These are phyloP conservation scores for Tortrix viridana DNA, from an alignment of 2,888 invertebrate genomes.

Conservation along the genomic window DNA sequence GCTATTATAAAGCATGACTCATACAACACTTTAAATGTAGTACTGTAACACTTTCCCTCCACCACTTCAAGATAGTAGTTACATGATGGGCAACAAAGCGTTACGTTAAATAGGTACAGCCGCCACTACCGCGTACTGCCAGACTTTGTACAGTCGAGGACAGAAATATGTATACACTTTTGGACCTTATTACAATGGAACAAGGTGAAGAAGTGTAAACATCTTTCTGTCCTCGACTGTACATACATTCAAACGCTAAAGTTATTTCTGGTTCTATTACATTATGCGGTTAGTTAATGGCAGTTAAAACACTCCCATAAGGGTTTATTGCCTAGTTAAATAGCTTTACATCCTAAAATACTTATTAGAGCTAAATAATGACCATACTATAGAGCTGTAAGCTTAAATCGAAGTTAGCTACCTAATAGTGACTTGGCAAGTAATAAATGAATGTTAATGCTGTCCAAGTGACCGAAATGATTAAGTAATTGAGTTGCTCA, in stretches of 20 bases:
- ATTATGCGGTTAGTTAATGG: constrained; percentile 15
- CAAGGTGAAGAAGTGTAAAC: too few relatives aligned
- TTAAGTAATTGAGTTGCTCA: constrained; percentile 11
- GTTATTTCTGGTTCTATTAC: constrained; percentile 28
- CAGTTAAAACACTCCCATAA: constrained; percentile 2
- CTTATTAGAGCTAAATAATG: constrained; percentile 12
- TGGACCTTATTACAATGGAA: too few relatives aligned
- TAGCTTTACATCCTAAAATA: constrained; percentile 2
- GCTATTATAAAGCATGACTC: constrained; percentile 32
- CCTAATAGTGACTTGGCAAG: background rate
- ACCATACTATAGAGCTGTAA: constrained; percentile 3
- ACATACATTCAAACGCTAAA: constrained; percentile 28
- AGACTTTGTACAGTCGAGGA: constrained; percentile 23
- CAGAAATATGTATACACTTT: too few relatives aligned
- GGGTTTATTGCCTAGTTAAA: constrained; percentile 7
- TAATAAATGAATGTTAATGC: constrained; percentile 4
- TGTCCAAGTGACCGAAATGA: constrained; percentile 27
- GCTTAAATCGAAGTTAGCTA: background rate
- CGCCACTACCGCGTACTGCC: constrained; percentile 43
- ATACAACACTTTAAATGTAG: constrained; percentile 49
- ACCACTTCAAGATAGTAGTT: constrained; percentile 58
- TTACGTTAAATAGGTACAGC: constrained; percentile 56
- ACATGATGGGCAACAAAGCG: constrained; percentile 68
- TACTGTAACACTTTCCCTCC: constrained; percentile 64
- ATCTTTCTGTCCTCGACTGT: too few relatives aligned